Evolutionary conservation across 1,140 invertebrate species (phyloP).

Genomic region (Lordiphosa mommai): DNA sequence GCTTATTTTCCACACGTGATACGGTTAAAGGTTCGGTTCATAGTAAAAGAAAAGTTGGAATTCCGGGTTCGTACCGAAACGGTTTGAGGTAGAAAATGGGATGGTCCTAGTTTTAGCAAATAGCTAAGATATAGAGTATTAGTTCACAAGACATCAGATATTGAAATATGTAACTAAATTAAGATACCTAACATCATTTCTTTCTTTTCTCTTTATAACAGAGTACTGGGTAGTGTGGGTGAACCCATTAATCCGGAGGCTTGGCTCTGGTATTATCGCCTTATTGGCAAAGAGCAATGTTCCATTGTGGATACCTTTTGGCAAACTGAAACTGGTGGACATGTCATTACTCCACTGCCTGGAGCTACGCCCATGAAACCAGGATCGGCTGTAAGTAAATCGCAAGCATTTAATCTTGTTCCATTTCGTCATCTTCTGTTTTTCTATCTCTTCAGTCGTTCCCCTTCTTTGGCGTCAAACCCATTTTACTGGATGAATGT

Average conservation of each 20-base stretch:
- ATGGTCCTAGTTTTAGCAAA: too few species aligned
- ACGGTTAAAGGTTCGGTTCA: too few species aligned
- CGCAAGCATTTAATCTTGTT: background rate
- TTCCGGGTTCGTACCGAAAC: too few species aligned
- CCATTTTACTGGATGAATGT: conserved; percentile 92
- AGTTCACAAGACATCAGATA: too few species aligned
- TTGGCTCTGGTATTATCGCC: conserved; percentile 97
- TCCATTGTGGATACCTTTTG: conserved; percentile 99
- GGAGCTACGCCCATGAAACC: conserved; percentile 98
- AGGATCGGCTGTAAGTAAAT: conserved; percentile 93
- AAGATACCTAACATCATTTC: too few species aligned
- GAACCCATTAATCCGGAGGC: conserved; percentile 99
- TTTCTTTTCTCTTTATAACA: conserved; percentile 36
- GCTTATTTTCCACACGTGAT: too few species aligned
- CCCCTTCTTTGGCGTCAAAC: conserved; percentile 97
- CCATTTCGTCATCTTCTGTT: background rate
- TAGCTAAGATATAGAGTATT: too few species aligned
- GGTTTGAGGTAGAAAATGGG: too few species aligned
- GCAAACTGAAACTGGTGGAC: conserved; percentile 99
- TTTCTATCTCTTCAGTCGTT: conserved; percentile 85
- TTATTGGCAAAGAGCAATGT: conserved; percentile 90
- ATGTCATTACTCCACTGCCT: conserved; percentile 96
- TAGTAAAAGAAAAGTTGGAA: too few species aligned
- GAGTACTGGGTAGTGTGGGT: conserved; percentile 95
- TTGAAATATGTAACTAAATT: too few species aligned